These are phyloP conservation scores for Protobothrops mucrosquamatus DNA, from an alignment of 2,113 vertebrate species.

Conservation along the genomic window DNA sequence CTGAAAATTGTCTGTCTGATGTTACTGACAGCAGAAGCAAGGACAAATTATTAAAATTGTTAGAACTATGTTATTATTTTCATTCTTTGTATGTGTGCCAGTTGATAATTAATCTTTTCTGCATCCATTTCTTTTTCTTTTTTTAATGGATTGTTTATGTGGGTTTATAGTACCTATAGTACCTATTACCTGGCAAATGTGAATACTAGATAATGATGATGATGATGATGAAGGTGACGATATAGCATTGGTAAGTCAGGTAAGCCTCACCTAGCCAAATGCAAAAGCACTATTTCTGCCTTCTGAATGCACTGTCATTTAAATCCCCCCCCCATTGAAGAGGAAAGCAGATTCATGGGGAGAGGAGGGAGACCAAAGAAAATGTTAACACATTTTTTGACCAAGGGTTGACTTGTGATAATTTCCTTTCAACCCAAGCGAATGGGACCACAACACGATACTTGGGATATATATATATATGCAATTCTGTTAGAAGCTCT, in stretches of 20 bases:
- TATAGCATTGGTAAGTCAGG: not conserved
- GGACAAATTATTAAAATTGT: not conserved
- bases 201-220: not conserved
- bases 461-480: not conserved
- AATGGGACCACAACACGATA: not conserved
- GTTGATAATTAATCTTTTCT: not conserved
- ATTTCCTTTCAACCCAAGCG: not conserved
- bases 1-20: not conserved
- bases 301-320: not conserved
- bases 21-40: not conserved
- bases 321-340: not conserved
- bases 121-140: not conserved
- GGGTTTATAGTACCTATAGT: not conserved
- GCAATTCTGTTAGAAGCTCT: not conserved
- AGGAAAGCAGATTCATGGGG: not conserved
- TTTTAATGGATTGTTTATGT: not conserved
- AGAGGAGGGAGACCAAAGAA: not conserved
- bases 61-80: not conserved
- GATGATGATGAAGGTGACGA: not conserved
- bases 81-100: not conserved
- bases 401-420: not conserved
- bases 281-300: constrained; percentile 11
- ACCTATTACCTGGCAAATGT: not conserved
- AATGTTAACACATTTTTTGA: not conserved
- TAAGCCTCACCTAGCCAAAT: not conserved